Conservation (phyloP, 2,113 vertebrate genomes). For the Microcebus ravelobensis region DNA sequence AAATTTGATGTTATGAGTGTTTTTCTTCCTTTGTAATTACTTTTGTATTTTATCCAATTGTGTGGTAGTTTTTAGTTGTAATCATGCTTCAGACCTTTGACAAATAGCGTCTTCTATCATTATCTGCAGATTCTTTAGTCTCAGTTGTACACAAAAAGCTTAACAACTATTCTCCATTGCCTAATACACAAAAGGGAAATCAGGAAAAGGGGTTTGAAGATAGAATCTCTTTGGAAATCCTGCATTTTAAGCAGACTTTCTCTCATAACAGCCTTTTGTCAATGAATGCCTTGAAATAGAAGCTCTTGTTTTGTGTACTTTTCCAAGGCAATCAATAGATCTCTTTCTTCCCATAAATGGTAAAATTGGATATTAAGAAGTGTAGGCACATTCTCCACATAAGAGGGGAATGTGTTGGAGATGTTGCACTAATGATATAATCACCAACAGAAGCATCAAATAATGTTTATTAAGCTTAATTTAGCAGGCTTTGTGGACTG, state of each 20-base stretch:
- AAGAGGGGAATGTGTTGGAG: conserved; percentile 22
- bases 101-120: conserved; percentile 72
- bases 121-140: conserved; percentile 75
- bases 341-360: conserved; percentile 56
- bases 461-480: conserved; percentile 49
- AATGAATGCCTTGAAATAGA: conserved; percentile 64
- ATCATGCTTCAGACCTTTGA: conserved; percentile 77
- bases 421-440: conserved; percentile 20
- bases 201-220: conserved; percentile 74
- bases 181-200: conserved; percentile 75
- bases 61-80: conserved; percentile 49
- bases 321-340: conserved; percentile 59
- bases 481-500: conserved; percentile 1
- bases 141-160: conserved; percentile 72
- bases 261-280: conserved; percentile 67
- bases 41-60: conserved; percentile 75
- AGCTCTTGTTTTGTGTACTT: conserved; percentile 54
- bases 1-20: conserved; percentile 73
- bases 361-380: conserved; percentile 58
- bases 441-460: conserved; percentile 33
- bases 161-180: conserved; percentile 68
- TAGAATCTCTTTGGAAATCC: conserved; percentile 73
- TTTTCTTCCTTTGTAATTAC: conserved; percentile 82
- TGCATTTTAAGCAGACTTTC: conserved; percentile 77
- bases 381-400: conserved; percentile 41